These are phyloP conservation scores for Sinhomidia bicolor DNA, from an alignment of 2,888 invertebrate species.

Conservation along the genomic window DNA sequence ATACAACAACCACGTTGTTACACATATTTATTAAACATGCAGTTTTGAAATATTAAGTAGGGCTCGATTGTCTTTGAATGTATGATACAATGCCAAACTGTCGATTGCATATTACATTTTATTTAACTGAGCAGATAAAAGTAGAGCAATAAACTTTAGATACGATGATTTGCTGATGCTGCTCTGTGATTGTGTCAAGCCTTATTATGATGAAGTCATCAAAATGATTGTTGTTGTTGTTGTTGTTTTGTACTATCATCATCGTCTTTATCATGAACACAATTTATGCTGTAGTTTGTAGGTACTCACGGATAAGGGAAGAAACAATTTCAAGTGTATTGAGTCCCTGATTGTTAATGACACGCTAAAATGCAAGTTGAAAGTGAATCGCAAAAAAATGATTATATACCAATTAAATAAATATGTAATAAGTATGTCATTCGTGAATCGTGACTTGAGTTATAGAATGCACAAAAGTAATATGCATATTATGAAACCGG, in stretches of 20 bases:
- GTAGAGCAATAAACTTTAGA: slow-evolving; percentile 59
- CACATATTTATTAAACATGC: slow-evolving; percentile 45
- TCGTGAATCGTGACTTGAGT: slow-evolving; percentile 32
- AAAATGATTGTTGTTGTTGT: background rate
- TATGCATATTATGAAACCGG: background rate
- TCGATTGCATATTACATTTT: slow-evolving; percentile 49
- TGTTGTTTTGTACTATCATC: too few species aligned
- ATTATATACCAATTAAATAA: background rate
- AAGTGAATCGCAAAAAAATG: slow-evolving; percentile 52
- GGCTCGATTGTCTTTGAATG: slow-evolving; percentile 66
- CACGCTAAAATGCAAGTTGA: slow-evolving; percentile 38
- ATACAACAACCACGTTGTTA: background rate
- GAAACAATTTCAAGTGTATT: slow-evolving; percentile 52
- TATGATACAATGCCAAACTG: slow-evolving; percentile 70
- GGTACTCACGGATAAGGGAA: slow-evolving; percentile 6
- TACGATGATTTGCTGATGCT: slow-evolving; percentile 39
- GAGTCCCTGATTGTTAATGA: slow-evolving; percentile 53
- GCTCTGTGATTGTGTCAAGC: slow-evolving; percentile 61
- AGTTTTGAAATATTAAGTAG: slow-evolving; percentile 53
- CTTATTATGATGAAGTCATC: slow-evolving; percentile 59
- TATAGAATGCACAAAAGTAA: background rate
- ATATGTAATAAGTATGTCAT: slow-evolving; percentile 51
- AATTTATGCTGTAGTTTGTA: background rate
- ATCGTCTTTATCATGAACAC: slow-evolving; percentile 10
- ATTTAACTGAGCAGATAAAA: slow-evolving; percentile 54